phyloP scores from a whole-genome alignment of 2,113 vertebrate species.

The Poicephalus gulielmi region DNA sequence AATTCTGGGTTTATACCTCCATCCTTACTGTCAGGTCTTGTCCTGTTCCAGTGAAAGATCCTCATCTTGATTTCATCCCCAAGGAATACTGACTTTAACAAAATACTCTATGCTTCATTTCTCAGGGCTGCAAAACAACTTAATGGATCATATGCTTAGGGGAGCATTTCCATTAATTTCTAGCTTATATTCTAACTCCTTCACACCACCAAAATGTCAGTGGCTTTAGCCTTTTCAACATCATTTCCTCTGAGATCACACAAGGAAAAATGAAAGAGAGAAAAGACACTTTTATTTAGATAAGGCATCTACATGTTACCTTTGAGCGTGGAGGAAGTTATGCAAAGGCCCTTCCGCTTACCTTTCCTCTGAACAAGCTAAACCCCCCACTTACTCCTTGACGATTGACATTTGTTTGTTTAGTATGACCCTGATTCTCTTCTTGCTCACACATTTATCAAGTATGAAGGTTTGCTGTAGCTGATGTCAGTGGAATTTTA shows the following conservation, averaged over 20 bases:
- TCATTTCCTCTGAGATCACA: background rate
- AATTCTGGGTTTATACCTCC: background rate
- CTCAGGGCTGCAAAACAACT: background rate
- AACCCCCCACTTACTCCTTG: background rate
- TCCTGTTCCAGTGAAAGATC: background rate
- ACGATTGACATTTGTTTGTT: background rate
- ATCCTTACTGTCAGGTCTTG: background rate
- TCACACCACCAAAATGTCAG: background rate
- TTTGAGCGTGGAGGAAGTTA: background rate
- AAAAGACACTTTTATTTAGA: background rate
- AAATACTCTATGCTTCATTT: background rate
- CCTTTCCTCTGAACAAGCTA: background rate
- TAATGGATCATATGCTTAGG: background rate
- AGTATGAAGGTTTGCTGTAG: background rate
- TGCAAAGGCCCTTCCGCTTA: background rate
- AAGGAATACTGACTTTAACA: background rate
- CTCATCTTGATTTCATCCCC: background rate
- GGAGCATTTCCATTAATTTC: constrained; percentile 13
- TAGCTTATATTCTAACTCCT: background rate
- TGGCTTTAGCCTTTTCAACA: constrained; percentile 16
- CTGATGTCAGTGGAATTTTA: constrained; percentile 4
- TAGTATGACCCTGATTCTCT: background rate
- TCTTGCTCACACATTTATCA: background rate
- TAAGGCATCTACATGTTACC: background rate
- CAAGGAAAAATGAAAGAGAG: background rate